Conservation (phyloP, 2,113 vertebrate genomes). For the Brevimyrus niger region DNA sequence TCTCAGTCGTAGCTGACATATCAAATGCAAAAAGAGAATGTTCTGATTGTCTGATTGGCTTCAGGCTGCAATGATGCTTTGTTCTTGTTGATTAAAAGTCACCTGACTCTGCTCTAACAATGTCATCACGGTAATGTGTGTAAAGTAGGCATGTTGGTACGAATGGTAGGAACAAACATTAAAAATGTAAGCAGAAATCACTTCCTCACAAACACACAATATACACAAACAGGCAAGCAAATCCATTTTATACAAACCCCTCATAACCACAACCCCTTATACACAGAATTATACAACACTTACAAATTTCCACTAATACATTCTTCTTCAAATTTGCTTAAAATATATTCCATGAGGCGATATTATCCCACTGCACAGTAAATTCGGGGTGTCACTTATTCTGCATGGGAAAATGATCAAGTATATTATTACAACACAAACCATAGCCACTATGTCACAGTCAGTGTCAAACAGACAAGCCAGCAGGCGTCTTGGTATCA, state of each 20-base stretch:
- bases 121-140: background rate
- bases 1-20: background rate
- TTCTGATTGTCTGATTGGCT: background rate
- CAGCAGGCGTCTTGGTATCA: background rate
- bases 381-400: background rate
- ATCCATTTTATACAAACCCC: background rate
- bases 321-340: background rate
- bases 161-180: background rate
- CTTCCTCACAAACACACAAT: background rate
- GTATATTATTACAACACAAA: background rate
- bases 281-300: background rate
- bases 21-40: too few species aligned
- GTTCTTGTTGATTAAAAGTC: conserved; percentile 6
- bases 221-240: background rate
- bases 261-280: background rate
- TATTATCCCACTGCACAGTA: background rate
- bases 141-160: background rate
- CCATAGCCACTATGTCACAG: background rate
- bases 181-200: background rate
- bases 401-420: background rate
- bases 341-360: background rate
- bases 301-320: background rate
- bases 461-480: background rate
- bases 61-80: background rate
- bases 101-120: background rate